Percentiles rank a stretch among this genome's conserved stretches.
Conservation (phyloP, 2,113 vertebrate species). For the Odontesthes bonariensis region DNA sequence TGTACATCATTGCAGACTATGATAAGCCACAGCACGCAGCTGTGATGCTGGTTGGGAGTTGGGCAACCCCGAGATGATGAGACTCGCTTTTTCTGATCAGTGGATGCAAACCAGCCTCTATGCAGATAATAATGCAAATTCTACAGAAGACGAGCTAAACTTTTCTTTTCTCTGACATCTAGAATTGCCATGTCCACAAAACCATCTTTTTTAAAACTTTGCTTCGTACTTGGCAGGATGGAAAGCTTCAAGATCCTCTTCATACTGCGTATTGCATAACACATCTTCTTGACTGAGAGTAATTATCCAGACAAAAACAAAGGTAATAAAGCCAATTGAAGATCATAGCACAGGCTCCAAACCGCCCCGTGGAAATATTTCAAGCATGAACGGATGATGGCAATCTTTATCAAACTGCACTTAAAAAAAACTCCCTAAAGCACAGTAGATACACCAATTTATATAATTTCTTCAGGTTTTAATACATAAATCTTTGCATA, state of each 20-base stretch:
- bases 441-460: background rate
- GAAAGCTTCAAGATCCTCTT: background rate
- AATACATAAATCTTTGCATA: background rate
- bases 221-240: background rate
- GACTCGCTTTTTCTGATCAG: conserved; percentile 25
- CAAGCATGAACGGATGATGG: conserved; percentile 5
- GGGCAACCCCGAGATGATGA: conserved; percentile 29
- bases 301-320: conserved; percentile 33
- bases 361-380: conserved; percentile 4
- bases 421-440: background rate
- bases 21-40: conserved; percentile 44
- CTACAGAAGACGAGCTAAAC: background rate
- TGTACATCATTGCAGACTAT: background rate
- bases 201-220: background rate
- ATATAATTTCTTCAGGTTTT: background rate
- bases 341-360: conserved; percentile 25
- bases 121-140: conserved; percentile 57
- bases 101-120: conserved; percentile 63
- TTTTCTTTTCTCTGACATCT: background rate
- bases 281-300: background rate
- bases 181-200: background rate
- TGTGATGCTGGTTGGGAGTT: conserved; percentile 38
- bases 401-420: background rate
- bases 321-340: conserved; percentile 12
- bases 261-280: background rate